Conservation (phyloP, 2,888 invertebrate species). For the Ernsta delagoae region DNA sequence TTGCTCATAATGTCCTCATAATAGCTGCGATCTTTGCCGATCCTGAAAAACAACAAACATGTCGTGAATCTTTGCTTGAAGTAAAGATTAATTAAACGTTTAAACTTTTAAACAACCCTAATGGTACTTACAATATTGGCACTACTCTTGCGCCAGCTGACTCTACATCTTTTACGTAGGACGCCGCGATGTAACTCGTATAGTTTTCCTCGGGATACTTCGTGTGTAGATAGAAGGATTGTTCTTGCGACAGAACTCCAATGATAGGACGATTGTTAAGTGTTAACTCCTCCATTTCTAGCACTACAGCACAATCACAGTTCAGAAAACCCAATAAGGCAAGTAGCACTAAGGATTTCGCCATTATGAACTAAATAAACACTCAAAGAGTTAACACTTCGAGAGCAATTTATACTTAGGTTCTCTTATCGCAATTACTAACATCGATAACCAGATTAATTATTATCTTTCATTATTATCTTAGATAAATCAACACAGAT, state of each 20-base stretch:
- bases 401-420: conserved; percentile 42
- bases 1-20: conserved; percentile 86
- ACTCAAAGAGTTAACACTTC: conserved; percentile 52
- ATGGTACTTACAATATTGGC: conserved; percentile 72
- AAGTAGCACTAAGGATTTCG: conserved; percentile 61
- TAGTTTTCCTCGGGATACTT: conserved; percentile 82
- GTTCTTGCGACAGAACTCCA: conserved; percentile 90
- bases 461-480: background rate
- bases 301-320: conserved; percentile 63
- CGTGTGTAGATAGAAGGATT: conserved; percentile 77
- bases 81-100: background rate
- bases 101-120: no score
- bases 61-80: background rate
- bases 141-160: conserved; percentile 93
- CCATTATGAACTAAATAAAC: conserved; percentile 51
- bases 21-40: conserved; percentile 86
- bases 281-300: conserved; percentile 21
- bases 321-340: conserved; percentile 57
- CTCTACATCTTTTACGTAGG: conserved; percentile 95
- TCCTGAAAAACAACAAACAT: conserved; percentile 71
- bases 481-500: conserved; percentile 7
- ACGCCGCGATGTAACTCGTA: conserved; percentile 92
- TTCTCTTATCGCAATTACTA: conserved; percentile 38
- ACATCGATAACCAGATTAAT: conserved; percentile 21
- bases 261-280: conserved; percentile 86